These are phyloP conservation scores for Epinephelus awoara DNA, from an alignment of 2,797 vertebrate species.

Conservation along the genomic window DNA sequence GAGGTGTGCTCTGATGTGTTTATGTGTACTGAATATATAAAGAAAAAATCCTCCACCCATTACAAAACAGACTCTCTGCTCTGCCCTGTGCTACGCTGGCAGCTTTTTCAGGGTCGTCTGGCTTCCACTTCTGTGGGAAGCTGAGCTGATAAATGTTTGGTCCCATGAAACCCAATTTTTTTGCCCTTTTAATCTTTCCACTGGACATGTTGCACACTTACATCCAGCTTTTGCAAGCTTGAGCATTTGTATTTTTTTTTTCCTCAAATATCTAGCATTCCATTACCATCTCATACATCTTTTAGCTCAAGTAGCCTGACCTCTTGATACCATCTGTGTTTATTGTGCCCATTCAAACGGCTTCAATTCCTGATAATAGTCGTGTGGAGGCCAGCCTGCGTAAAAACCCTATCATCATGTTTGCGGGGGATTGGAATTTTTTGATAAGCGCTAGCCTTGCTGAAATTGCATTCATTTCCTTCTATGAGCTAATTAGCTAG, in stretches of 20 bases:
- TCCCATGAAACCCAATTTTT: constrained; percentile 64
- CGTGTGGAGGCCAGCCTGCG: constrained; percentile 68
- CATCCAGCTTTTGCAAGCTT: constrained; percentile 42
- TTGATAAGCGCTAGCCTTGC: constrained; percentile 81
- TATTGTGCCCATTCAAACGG: constrained; percentile 60
- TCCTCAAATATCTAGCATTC: constrained; percentile 47
- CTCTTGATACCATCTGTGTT: constrained; percentile 53
- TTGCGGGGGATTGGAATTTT: constrained; percentile 82
- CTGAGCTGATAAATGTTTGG: constrained; percentile 73
- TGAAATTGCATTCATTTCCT: constrained; percentile 88
- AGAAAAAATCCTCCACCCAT: constrained; percentile 70
- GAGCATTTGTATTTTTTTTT: constrained; percentile 32
- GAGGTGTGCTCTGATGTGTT: constrained; percentile 83
- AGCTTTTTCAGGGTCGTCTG: constrained; percentile 77
- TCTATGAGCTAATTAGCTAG: constrained; percentile 92
- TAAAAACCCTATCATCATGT: constrained; percentile 76
- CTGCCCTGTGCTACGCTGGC: constrained; percentile 65
- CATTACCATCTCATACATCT: constrained; percentile 55
- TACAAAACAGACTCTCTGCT: constrained; percentile 76
- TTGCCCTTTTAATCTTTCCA: constrained; percentile 65
- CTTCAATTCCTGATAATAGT: constrained; percentile 71
- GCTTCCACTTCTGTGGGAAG: constrained; percentile 68
- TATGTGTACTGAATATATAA: constrained; percentile 82
- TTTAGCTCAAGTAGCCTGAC: constrained; percentile 44
- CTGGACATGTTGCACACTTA: constrained; percentile 59